Conservation (phyloP, 2,113 vertebrate genomes). For the Eublepharis macularius region DNA sequence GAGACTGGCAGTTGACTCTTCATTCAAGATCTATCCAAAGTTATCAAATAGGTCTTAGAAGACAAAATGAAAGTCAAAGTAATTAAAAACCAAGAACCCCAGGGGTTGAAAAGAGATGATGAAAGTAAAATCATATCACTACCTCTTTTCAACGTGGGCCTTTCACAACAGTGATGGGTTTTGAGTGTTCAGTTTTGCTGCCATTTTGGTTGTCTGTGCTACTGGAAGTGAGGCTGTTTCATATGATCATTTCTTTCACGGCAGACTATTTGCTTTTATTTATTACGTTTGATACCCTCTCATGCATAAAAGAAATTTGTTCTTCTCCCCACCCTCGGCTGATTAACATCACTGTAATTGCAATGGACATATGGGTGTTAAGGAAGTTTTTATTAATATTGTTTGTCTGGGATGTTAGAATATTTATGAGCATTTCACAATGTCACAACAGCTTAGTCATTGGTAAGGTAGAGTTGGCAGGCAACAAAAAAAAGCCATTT, state of each 20-base stretch:
- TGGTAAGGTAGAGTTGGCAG: too few species aligned
- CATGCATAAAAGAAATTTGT: background rate
- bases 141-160: background rate
- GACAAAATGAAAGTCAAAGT: background rate
- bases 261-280: background rate
- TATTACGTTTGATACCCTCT: background rate
- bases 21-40: background rate
- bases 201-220: background rate
- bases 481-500: too few species aligned
- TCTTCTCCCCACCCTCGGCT: too few species aligned
- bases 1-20: background rate
- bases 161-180: background rate
- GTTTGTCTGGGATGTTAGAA: too few species aligned
- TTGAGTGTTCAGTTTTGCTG: background rate
- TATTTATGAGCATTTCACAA: too few species aligned
- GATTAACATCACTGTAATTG: too few species aligned
- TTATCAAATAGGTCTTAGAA: background rate
- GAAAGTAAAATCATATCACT: background rate
- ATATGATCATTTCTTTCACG: background rate
- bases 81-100: background rate
- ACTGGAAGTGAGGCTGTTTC: background rate
- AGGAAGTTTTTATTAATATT: too few species aligned
- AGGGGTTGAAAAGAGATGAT: background rate
- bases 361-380: too few species aligned
- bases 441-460: too few species aligned